Evolutionary conservation across 2,888 invertebrate species (phyloP).

Genomic region (Synanthedon myopaeformis): DNA sequence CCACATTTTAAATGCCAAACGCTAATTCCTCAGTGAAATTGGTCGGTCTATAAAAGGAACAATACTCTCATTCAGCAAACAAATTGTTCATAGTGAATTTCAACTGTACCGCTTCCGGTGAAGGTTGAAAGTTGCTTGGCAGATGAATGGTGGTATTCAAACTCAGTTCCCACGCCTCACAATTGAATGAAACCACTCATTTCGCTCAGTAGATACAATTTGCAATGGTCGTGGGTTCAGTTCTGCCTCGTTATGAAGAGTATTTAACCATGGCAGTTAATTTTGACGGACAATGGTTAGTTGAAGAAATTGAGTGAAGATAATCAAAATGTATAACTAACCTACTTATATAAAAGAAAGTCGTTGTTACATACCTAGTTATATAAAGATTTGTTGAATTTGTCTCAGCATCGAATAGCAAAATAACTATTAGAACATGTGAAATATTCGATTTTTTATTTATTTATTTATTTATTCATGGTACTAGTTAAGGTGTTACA

Average conservation of each 20-base stretch:
- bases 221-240: background rate
- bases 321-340: background rate
- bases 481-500: no score
- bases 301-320: background rate
- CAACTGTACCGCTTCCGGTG: background rate
- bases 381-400: no score
- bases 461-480: no score
- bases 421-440: no score
- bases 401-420: no score
- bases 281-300: background rate
- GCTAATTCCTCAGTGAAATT: background rate
- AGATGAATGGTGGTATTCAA: background rate
- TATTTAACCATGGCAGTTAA: background rate
- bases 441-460: no score
- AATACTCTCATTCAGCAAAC: background rate
- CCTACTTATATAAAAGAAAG: no score
- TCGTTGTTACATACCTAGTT: no score
- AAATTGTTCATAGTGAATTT: background rate
- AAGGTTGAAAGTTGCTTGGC: background rate
- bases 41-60: background rate
- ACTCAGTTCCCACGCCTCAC: conserved; percentile 1
- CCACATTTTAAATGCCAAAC: background rate
- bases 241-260: background rate
- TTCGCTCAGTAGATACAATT: conserved; percentile 1
- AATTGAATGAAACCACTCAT: conserved; percentile 3